Base-by-base conservation (phyloP, 2,888 invertebrate genomes). In the Hemistola chrysoprasaria region DNA sequence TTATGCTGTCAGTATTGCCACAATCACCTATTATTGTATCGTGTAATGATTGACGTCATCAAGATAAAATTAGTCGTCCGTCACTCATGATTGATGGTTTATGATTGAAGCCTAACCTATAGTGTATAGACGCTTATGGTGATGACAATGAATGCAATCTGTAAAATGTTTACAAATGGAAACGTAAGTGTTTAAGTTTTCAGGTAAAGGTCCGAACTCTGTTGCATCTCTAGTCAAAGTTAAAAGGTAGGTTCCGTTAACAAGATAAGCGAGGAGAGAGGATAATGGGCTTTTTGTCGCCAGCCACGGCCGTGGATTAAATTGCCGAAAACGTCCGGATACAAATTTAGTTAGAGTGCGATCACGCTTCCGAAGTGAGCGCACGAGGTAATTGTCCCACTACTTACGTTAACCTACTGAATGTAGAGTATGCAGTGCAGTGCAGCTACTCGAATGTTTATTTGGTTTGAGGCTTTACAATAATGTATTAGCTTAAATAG, bases 231-330 rank as follows among this genome's bases (percentile, higher is more conserved):
- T 31, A 38, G 10, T 41, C 36, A 71, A 78, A 79, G 77, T 82
- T 79, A 75, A 83, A 80, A 76, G 76, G 70, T 71, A 71, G 62
- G 60, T 57, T 57, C 60, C 70, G 67, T 69, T 78, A 82, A 78
- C 78, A 74, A 78, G 81, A 83, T 85, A 81, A 78, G 72, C 69
- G 72, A 56, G 55, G 62, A 64, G 59, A 59, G 58, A 50, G 51
- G 66, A 71, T 83, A 83, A 83, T 83, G 72, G 78, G 56, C 70
- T 76, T 78, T 82, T 79, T 79, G 77, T 74, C 64, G 72, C 62
- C 62, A 57, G 62, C 70, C 66, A 61, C 64, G 60, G 50, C 62
- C 56, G 56, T 40, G 67, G 73, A 78, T 81, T 78, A 80, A 77
- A 81, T 78, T 73, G 72, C 61, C 62, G 65, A 70, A 77, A 76